Evolutionary conservation across 2,113 vertebrate species (phyloP).

Genomic region (Cyphotilapia sp.): DNA sequence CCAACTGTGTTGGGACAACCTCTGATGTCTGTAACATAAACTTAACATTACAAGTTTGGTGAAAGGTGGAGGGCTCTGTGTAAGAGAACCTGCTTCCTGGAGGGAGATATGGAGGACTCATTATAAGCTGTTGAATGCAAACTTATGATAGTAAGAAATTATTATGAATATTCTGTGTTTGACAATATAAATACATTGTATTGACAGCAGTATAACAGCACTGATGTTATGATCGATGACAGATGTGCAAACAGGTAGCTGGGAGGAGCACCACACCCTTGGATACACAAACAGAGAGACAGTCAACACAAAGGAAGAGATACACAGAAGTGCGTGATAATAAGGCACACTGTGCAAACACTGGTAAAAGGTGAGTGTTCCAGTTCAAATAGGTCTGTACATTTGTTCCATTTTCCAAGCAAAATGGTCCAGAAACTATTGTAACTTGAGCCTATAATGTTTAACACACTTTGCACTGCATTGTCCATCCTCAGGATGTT

Average conservation of each 20-base stretch:
- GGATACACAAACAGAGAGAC: background rate
- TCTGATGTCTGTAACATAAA: too few species aligned
- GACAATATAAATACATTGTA: background rate
- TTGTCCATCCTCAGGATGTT: background rate
- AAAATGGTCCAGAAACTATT: background rate
- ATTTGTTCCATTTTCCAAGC: background rate
- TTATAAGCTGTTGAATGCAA: background rate
- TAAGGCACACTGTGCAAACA: rapidly evolving
- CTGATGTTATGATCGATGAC: rapidly evolving
- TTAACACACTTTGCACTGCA: background rate
- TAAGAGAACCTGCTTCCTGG: too few species aligned
- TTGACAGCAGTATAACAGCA: background rate
- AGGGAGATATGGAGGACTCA: rapidly evolving
- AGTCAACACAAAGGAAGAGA: background rate
- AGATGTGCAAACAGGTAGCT: background rate
- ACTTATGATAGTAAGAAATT: rapidly evolving
- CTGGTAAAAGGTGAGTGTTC: rapidly evolving
- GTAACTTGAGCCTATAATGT: background rate
- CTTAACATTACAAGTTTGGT: too few species aligned
- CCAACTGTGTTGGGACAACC: too few species aligned
- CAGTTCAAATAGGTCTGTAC: background rate
- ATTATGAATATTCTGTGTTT: background rate
- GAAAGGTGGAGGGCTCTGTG: too few species aligned
- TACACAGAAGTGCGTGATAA: rapidly evolving
- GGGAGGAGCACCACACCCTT: background rate